Conservation (phyloP, 2,797 vertebrate species). For the Poecilia velifera region DNA sequence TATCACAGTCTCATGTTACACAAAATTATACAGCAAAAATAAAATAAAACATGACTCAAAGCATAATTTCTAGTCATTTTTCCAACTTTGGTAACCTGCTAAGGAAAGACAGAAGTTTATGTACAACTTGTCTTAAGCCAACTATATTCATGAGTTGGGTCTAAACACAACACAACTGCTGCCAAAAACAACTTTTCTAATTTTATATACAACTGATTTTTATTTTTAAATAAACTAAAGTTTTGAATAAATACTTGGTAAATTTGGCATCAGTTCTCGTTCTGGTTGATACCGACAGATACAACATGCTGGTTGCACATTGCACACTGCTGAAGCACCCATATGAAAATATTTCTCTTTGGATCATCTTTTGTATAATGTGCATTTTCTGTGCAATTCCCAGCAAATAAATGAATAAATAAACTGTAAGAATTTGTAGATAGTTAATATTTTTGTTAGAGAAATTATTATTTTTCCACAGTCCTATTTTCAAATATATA, state of each 20-base stretch:
- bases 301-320: not conserved
- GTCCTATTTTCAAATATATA: not conserved
- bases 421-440: not conserved
- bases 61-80: too few species aligned
- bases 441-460: too few species aligned
- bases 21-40: not conserved
- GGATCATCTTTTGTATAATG: not conserved
- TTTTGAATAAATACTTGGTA: not conserved
- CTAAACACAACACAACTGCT: not conserved
- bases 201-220: not conserved
- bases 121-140: too few species aligned
- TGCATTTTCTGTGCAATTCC: not conserved
- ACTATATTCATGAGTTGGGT: too few species aligned
- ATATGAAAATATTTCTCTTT: not conserved
- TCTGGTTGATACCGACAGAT: not conserved
- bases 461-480: not conserved
- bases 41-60: not conserved
- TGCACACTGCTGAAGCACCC: not conserved
- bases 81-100: too few species aligned
- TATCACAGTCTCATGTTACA: not conserved
- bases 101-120: too few species aligned
- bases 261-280: not conserved
- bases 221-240: not conserved
- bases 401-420: not conserved
- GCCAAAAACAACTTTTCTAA: not conserved